Evolutionary conservation across 2,113 vertebrate species (phyloP).

Genomic region (Bufo gargarizans): DNA sequence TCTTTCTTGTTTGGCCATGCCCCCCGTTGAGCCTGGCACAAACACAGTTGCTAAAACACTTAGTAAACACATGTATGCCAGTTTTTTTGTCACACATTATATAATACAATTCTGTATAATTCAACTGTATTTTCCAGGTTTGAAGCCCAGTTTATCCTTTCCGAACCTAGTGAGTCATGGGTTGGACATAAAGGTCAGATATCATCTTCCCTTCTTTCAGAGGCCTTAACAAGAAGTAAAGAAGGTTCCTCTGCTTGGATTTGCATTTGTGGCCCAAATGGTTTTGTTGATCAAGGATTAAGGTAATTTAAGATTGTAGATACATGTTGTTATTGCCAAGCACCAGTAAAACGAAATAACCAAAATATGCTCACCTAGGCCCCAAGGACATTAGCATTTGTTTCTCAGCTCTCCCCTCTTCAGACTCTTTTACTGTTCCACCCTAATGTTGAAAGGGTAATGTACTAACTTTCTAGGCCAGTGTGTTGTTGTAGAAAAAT

Average conservation of each 20-base stretch:
- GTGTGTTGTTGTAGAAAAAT: no score
- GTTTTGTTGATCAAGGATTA: conserved; percentile 84
- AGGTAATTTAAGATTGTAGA: conserved; percentile 71
- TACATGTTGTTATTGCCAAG: no score
- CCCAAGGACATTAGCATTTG: no score
- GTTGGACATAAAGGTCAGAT: conserved; percentile 79
- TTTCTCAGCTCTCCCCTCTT: no score
- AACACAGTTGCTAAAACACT: neutral
- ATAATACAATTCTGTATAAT: neutral
- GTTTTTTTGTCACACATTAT: neutral
- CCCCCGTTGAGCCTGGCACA: neutral
- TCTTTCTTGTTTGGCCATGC: no score
- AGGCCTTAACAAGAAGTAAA: conserved; percentile 73
- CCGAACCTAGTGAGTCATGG: conserved; percentile 81
- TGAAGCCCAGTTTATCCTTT: conserved; percentile 86
- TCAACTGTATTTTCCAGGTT: conserved; percentile 75
- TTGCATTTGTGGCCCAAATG: conserved; percentile 88
- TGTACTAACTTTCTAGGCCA: no score
- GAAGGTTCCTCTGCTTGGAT: conserved; percentile 76
- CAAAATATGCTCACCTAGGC: no score
- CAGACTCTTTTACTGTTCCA: no score
- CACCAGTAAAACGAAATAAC: no score
- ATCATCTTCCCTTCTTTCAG: conserved; percentile 76
- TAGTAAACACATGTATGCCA: no score
- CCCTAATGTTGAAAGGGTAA: no score